phyloP scores from a whole-genome alignment of 2,797 vertebrate species.

The Uromys caudimaculatus region DNA sequence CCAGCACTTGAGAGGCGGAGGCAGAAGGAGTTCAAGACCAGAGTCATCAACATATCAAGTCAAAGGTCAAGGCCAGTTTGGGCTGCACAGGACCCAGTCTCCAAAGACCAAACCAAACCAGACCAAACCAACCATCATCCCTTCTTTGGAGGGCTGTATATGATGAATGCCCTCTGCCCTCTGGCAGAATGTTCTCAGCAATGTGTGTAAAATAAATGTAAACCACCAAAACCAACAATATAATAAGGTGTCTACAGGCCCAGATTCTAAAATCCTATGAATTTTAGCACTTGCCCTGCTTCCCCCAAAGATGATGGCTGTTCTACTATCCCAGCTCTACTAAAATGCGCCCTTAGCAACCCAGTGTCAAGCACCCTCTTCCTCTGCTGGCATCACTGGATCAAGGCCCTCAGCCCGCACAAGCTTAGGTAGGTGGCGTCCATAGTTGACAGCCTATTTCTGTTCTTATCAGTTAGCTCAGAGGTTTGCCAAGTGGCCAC shows the following conservation, averaged over 20 bases:
- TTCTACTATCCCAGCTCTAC: not conserved
- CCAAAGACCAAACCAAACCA: not conserved
- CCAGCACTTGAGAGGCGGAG: not conserved
- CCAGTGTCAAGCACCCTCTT: not conserved
- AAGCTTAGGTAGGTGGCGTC: not conserved
- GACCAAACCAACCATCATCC: not conserved
- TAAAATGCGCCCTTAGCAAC: not conserved
- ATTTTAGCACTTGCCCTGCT: not conserved
- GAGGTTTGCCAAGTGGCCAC: conserved; percentile 32
- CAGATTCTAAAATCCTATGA: not conserved
- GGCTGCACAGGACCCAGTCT: not conserved
- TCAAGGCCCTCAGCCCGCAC: not conserved
- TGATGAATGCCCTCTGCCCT: not conserved
- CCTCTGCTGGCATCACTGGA: not conserved
- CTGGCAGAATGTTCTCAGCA: not conserved
- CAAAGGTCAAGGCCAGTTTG: not conserved
- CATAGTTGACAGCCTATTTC: conserved; percentile 44
- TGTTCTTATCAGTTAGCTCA: conserved; percentile 45
- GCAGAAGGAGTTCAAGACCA: not conserved
- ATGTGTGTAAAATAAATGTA: not conserved
- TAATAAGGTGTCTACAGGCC: not conserved
- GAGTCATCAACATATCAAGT: not conserved
- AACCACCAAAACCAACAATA: not conserved
- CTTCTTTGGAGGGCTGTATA: not conserved
- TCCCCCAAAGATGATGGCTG: not conserved